Conservation (phyloP, 2,888 invertebrate genomes). For the Phengaris arion region DNA sequence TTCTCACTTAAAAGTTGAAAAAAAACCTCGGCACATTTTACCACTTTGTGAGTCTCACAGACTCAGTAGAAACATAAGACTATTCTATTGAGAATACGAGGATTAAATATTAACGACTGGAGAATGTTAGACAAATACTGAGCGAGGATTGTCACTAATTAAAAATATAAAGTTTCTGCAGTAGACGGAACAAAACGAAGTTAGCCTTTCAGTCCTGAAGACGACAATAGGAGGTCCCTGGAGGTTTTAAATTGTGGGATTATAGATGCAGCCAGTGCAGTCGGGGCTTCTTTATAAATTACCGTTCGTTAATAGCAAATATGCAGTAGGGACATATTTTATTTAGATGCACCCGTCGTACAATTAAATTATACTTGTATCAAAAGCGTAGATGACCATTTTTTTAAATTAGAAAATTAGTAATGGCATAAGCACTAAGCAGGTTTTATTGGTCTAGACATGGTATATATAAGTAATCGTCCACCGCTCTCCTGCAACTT, state of each 20-base stretch:
- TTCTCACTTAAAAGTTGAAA: too few species aligned
- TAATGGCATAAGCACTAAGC: too few species aligned
- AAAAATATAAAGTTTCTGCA: constrained; percentile 19
- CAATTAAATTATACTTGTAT: too few species aligned
- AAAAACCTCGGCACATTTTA: neutral
- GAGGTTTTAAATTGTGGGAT: constrained; percentile 3
- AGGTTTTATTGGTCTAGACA: too few species aligned
- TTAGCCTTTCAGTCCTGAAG: constrained; percentile 16
- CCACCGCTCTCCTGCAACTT: too few species aligned
- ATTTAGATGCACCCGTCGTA: neutral
- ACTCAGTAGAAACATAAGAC: neutral
- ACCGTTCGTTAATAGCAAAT: neutral
- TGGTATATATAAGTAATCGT: too few species aligned
- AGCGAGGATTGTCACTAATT: neutral
- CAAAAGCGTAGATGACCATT: too few species aligned
- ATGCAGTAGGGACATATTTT: neutral
- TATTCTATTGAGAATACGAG: neutral
- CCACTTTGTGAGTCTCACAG: neutral
- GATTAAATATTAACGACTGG: neutral
- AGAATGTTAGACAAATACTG: neutral
- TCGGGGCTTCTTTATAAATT: neutral
- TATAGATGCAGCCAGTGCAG: constrained; percentile 2
- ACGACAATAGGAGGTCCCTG: constrained; percentile 1
- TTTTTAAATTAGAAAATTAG: too few species aligned
- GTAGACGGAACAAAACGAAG: constrained; percentile 23